Evolutionary conservation across 2,888 invertebrate genomes (phyloP), one percentile per base, ranked within the genome.

Genomic region (Dorcus parallelipipedus): DNA sequence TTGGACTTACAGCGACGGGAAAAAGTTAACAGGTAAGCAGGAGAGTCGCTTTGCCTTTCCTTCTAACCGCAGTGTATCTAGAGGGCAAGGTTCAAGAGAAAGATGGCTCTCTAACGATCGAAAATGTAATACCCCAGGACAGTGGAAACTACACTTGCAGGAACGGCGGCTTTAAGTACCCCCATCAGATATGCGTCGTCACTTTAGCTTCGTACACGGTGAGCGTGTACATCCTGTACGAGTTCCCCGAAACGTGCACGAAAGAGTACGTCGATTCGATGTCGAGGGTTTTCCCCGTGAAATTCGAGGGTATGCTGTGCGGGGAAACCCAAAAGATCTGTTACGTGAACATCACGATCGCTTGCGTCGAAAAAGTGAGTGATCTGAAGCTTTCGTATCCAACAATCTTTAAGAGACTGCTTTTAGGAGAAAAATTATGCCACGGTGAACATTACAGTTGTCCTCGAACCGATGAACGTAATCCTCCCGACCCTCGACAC

Each of bases 111-210:
- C 61, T 78, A 43, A 61, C 66, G 1, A 68, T 78, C 26, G 70
- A 71, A n/a, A 69, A 73, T 43, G 66, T 74, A 4, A 65, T 72
- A 26, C 67, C 73, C 9, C 73, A 75, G 63, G 73, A 77, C 52
- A 67, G 71, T 14, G 77, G 77, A 4, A 78, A 77, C 60, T 79
- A 78, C 59, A 76, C 76, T 3, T 79, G 79, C 59, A 68, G 67
- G 33, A 60, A 52, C 23, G 60, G 60, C n/a, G 56, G 41, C 1
- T 45, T 59, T 8, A 61, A 65, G 40, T 71, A 66, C 52, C 61
- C 64, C n/a, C 78, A 78, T 61, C 71, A 74, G 54, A 38, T 79
- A 23, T 71, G 73, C 38, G 67, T 78, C 1, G 70, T 78, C 5
- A 66, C 71, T 0, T 64, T 76, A 33, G 78, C 78, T 0, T 68